phyloP scores from a whole-genome alignment of 1,140 invertebrate genomes.

The Heterodera schachtii region DNA sequence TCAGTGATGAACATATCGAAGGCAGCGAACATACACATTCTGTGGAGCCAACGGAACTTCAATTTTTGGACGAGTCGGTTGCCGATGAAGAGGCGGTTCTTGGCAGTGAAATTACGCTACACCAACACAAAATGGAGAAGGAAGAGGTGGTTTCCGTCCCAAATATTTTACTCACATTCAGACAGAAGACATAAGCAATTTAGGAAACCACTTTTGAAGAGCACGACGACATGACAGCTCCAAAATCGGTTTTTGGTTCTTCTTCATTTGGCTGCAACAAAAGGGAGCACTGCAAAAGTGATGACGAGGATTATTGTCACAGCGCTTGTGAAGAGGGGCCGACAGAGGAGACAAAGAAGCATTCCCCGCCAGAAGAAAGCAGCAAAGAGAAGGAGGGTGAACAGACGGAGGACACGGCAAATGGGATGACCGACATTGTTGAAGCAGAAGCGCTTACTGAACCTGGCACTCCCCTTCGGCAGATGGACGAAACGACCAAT shows the following conservation, averaged over 20 bases:
- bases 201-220: background rate
- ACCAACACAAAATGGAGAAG: background rate
- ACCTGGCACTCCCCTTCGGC: background rate
- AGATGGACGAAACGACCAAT: background rate
- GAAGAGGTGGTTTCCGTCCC: background rate
- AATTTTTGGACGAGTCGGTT: background rate
- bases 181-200: background rate
- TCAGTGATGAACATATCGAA: background rate
- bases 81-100: background rate
- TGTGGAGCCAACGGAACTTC: background rate
- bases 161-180: background rate
- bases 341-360: background rate
- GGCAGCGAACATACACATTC: background rate
- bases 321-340: background rate
- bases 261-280: background rate
- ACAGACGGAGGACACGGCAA: background rate
- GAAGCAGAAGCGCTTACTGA: background rate
- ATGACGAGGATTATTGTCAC: background rate
- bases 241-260: background rate
- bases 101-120: background rate
- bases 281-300: background rate
- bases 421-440: background rate
- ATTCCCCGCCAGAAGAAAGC: background rate
- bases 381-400: background rate
- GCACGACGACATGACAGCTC: background rate